These are phyloP conservation scores for Cricetomys ansorgei DNA, from an alignment of 2,113 vertebrate genomes.

Conservation along the genomic window DNA sequence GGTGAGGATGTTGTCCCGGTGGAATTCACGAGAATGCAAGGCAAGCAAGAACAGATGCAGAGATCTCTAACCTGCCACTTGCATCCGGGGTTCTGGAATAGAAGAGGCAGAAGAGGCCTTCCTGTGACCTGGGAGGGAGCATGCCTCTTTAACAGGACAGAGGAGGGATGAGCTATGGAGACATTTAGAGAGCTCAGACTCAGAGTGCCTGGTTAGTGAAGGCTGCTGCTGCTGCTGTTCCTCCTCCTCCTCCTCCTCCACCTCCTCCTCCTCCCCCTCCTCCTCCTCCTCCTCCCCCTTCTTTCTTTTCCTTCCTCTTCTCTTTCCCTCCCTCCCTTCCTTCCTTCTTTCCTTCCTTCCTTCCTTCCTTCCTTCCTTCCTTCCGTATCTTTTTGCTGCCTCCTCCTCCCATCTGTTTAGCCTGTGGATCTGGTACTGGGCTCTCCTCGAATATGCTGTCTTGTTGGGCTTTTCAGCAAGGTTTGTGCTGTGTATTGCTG, in stretches of 20 bases:
- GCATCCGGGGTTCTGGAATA: neutral
- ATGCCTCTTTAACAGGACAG: neutral
- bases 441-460: no score
- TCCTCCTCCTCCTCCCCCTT: neutral
- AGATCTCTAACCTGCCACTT: neutral
- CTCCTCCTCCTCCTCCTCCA: accelerated
- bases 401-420: neutral
- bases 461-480: neutral
- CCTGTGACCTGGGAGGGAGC: neutral
- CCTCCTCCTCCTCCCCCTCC: neutral
- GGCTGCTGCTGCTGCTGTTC: accelerated
- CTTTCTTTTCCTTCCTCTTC: accelerated
- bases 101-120: neutral
- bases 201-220: neutral
- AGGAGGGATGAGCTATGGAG: neutral
- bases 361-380: no score
- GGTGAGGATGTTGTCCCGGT: neutral
- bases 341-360: neutral
- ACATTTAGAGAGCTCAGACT: neutral
- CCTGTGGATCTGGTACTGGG: neutral
- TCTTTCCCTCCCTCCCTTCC: neutral
- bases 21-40: neutral
- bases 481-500: neutral
- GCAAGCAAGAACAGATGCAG: neutral
- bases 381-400: neutral